Conservation (phyloP, 2,888 invertebrate species). For the Rhagonycha lutea region DNA sequence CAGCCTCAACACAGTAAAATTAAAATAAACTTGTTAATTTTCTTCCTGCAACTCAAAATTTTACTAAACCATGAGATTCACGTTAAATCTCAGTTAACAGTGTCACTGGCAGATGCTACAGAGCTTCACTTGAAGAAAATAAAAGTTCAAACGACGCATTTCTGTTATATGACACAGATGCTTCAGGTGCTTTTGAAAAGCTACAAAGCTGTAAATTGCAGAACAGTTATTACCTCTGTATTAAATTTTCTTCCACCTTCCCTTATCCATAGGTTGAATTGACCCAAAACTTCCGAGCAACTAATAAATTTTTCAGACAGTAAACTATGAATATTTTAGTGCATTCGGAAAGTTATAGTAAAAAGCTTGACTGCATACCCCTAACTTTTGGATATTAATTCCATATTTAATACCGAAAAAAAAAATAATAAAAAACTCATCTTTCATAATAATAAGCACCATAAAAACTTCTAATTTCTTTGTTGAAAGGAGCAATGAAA, state of each 20-base stretch:
- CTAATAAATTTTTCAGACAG: conserved; percentile 15
- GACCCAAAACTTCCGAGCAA: conserved; percentile 15
- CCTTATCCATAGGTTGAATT: conserved; percentile 1
- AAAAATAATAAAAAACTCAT: neutral
- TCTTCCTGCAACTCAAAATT: neutral
- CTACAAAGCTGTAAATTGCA: neutral
- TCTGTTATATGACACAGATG: neutral
- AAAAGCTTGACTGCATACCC: neutral
- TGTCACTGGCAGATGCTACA: neutral
- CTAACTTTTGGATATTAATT: neutral
- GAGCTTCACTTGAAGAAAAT: neutral
- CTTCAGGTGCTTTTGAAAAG: neutral
- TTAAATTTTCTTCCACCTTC: neutral
- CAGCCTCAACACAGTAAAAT: neutral
- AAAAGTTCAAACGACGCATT: neutral
- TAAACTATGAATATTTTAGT: conserved; percentile 12
- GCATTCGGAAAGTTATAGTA: conserved; percentile 6
- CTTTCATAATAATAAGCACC: neutral
- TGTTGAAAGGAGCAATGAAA: neutral
- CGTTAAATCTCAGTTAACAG: neutral
- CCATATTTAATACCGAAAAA: neutral
- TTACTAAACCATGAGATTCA: neutral
- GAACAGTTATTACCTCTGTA: neutral
- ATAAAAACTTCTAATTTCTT: neutral
- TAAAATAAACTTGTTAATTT: neutral